These are phyloP conservation scores for Heliopora coerulea DNA, from an alignment of 92 coral and sea anemone species.

Conservation along the genomic window DNA sequence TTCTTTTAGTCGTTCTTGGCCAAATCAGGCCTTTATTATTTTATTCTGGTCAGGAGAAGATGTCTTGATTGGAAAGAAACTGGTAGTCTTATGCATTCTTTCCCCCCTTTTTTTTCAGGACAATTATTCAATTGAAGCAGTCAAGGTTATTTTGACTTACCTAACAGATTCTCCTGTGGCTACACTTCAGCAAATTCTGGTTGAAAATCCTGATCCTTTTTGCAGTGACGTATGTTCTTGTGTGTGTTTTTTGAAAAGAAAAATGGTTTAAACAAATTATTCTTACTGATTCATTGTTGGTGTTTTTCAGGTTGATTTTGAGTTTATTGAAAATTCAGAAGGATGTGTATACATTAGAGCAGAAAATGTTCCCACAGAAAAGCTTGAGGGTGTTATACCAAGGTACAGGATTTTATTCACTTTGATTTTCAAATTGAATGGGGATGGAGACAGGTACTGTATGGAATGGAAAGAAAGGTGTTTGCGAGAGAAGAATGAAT, in stretches of 20 bases:
- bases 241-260: background rate
- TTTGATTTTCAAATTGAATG: no score
- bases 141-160: constrained; percentile 75
- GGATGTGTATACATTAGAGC: constrained; percentile 77
- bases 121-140: constrained; percentile 58
- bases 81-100: no score
- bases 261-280: no score
- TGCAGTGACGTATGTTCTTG: constrained; percentile 66
- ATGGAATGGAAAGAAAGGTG: background rate
- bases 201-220: constrained; percentile 86
- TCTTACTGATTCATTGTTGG: no score
- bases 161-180: constrained; percentile 92
- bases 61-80: no score
- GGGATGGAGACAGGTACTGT: no score
- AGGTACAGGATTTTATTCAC: no score
- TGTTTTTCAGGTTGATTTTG: constrained; percentile 43
- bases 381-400: constrained; percentile 67
- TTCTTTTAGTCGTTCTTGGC: background rate
- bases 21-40: background rate
- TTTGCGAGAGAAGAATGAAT: background rate
- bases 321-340: constrained; percentile 67
- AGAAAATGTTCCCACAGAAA: constrained; percentile 71
- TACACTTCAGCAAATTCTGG: constrained; percentile 82
- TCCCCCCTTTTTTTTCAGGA: constrained; percentile 31
- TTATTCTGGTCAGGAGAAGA: no score